phyloP scores from a whole-genome alignment of 2,888 invertebrate genomes.

The Baronia brevicornis region DNA sequence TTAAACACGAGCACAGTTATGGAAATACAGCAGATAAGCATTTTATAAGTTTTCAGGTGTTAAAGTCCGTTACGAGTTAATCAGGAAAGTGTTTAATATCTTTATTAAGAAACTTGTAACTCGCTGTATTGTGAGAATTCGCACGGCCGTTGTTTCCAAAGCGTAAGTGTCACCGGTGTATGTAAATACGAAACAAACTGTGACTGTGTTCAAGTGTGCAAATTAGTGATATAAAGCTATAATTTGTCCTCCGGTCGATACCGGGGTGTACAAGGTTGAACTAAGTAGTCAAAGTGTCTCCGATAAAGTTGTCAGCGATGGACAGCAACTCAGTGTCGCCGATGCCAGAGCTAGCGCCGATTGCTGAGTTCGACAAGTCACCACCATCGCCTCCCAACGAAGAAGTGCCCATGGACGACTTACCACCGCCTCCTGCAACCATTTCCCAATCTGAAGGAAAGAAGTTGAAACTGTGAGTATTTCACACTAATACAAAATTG shows the following conservation, averaged over 20 bases:
- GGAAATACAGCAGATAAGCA: slow-evolving; percentile 36
- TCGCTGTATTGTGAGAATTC: slow-evolving; percentile 15
- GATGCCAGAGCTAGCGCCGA: slow-evolving; percentile 80
- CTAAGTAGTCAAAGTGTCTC: slow-evolving; percentile 71
- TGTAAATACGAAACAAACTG: slow-evolving; percentile 15
- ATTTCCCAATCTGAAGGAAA: slow-evolving; percentile 75
- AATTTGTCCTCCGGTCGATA: slow-evolving; percentile 40
- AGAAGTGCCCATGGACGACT: slow-evolving; percentile 78
- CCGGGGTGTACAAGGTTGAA: slow-evolving; percentile 38
- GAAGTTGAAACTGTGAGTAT: slow-evolving; percentile 68
- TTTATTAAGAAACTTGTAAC: slow-evolving; percentile 32
- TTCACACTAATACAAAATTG: not conserved
- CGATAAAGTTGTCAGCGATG: slow-evolving; percentile 76
- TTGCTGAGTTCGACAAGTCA: slow-evolving; percentile 82
- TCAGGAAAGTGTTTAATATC: slow-evolving; percentile 30
- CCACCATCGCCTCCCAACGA: slow-evolving; percentile 79
- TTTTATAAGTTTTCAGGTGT: slow-evolving; percentile 45
- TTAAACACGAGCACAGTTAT: slow-evolving; percentile 26
- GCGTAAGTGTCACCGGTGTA: not conserved
- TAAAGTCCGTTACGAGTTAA: slow-evolving; percentile 32
- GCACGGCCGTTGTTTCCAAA: not conserved
- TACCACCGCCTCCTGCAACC: slow-evolving; percentile 78
- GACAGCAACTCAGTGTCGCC: slow-evolving; percentile 82
- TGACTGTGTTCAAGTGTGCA: slow-evolving; percentile 20
- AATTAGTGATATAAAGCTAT: slow-evolving; percentile 8